Conservation (phyloP, 64 coral and sea anemone species). For the Dendronephthya gigantea region DNA sequence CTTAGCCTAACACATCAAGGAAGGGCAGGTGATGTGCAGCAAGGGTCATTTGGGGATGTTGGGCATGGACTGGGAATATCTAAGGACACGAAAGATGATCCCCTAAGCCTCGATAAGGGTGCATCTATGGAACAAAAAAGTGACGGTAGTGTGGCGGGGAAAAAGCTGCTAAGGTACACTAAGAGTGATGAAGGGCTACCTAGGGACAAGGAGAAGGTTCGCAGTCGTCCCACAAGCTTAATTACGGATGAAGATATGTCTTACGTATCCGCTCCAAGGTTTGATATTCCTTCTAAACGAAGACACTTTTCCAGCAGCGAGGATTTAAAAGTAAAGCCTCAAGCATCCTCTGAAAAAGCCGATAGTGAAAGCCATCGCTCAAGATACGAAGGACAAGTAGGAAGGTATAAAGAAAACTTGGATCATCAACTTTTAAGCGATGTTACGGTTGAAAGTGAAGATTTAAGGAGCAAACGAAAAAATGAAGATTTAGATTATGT, state of each 20-base stretch:
- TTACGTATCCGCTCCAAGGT: background rate
- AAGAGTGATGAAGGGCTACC: too few relatives aligned
- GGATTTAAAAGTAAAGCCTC: background rate
- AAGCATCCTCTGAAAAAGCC: background rate
- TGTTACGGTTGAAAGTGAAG: background rate
- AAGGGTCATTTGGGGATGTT: too few relatives aligned
- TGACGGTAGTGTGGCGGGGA: background rate
- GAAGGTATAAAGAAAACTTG: background rate
- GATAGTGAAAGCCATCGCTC: background rate
- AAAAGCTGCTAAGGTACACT: background rate
- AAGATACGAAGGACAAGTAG: background rate
- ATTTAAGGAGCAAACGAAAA: background rate
- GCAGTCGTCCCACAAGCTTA: background rate
- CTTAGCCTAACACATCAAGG: background rate
- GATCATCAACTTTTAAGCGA: background rate
- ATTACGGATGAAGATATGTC: background rate
- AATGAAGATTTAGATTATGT: background rate
- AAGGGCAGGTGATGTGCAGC: background rate
- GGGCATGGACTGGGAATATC: too few relatives aligned
- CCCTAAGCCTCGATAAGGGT: background rate
- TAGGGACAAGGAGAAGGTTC: too few relatives aligned
- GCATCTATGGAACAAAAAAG: background rate
- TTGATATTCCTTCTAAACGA: background rate
- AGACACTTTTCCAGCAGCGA: background rate
- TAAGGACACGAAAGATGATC: background rate